Percentiles rank a stretch among this genome's conserved stretches.
Conservation (phyloP, 2,888 invertebrate genomes). For the Andrena marginata region DNA sequence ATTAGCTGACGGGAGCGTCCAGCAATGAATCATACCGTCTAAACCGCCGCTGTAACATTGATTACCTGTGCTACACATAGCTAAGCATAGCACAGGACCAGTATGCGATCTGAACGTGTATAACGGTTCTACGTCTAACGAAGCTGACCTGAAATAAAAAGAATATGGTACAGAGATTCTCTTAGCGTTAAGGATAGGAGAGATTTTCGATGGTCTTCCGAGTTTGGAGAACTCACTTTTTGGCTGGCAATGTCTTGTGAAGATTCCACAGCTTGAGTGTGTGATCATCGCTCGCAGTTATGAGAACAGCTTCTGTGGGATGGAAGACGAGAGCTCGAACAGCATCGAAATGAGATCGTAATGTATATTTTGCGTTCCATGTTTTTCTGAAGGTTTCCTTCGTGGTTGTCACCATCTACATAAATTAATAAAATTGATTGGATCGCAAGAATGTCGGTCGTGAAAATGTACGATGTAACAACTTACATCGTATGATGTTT, state of each 20-base stretch:
- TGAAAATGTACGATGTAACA: background rate
- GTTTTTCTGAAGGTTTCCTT: constrained; percentile 97
- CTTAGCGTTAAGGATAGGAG: background rate
- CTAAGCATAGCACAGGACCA: constrained; percentile 97
- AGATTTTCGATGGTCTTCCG: background rate
- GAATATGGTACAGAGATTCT: background rate
- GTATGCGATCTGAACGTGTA: constrained; percentile 99
- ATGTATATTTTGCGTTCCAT: constrained; percentile 98
- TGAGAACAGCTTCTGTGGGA: constrained; percentile 97
- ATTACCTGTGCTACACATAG: constrained; percentile 96
- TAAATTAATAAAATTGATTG: constrained; percentile 15
- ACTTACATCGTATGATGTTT: constrained; percentile 93
- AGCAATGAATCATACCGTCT: constrained; percentile 97
- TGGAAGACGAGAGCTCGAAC: constrained; percentile 97
- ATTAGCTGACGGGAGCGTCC: constrained; percentile 96
- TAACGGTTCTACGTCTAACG: constrained; percentile 98
- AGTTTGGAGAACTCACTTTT: constrained; percentile 88
- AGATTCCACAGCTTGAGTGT: constrained; percentile 99
- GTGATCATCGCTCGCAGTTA: constrained; percentile 99
- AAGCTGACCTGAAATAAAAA: constrained; percentile 89
- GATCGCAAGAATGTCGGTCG: background rate
- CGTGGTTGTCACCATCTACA: constrained; percentile 88
- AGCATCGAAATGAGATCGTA: constrained; percentile 97
- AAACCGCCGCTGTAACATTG: constrained; percentile 98
- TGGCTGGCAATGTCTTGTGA: constrained; percentile 98